Conservation (phyloP, 2,797 vertebrate species). For the Eleutherodactylus coqui region DNA sequence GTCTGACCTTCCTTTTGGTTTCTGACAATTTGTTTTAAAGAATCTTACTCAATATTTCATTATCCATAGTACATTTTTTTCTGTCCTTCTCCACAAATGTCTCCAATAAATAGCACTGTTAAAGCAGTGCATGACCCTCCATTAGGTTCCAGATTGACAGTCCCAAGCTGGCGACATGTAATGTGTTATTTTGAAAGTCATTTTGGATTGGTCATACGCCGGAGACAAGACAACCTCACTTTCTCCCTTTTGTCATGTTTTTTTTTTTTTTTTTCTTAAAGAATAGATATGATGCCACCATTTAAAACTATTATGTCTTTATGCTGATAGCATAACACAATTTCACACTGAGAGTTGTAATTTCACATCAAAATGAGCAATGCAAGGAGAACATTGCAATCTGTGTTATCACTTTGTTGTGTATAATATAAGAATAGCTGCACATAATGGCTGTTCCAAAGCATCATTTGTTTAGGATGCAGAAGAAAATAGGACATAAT, state of each 20-base stretch:
- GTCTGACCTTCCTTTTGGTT: neutral
- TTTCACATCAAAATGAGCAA: conserved; percentile 60
- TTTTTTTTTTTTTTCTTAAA: conserved; percentile 30
- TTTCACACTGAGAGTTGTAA: conserved; percentile 61
- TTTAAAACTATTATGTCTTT: conserved; percentile 62
- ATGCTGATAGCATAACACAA: conserved; percentile 59
- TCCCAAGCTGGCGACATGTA: neutral
- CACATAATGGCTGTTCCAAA: conserved; percentile 55
- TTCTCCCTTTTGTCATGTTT: neutral
- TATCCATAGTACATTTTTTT: neutral
- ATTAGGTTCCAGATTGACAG: neutral
- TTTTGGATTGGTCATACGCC: neutral
- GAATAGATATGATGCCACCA: conserved; percentile 52
- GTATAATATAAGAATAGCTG: conserved; percentile 57
- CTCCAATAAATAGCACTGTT: neutral
- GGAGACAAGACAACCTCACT: conserved; percentile 5
- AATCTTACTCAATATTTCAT: neutral
- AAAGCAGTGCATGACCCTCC: neutral
- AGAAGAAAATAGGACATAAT: conserved; percentile 62
- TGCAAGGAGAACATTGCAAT: conserved; percentile 60
- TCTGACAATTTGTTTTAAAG: neutral
- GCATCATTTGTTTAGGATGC: conserved; percentile 62
- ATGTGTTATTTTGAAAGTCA: neutral
- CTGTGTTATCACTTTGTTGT: conserved; percentile 62
- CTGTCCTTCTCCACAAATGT: neutral